Evolutionary conservation across 2,113 vertebrate species (phyloP).

Genomic region (Dicaeum eximium): DNA sequence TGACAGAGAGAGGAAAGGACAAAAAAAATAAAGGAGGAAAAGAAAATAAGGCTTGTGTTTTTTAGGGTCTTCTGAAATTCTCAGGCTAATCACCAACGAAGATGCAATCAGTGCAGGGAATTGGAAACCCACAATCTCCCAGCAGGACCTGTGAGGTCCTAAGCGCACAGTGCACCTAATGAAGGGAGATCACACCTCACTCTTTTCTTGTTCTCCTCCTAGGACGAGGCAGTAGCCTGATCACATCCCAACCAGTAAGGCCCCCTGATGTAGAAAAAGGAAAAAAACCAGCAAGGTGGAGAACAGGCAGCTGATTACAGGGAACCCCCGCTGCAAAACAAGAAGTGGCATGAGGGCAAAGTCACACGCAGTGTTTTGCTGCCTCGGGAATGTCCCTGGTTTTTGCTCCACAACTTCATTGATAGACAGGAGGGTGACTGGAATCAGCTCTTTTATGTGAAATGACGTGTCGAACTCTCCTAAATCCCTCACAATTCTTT

Average conservation of each 20-base stretch:
- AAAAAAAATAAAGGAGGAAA: neutral
- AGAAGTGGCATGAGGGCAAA: constrained; percentile 18
- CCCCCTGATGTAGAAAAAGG: neutral
- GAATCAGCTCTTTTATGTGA: neutral
- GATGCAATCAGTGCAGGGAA: neutral
- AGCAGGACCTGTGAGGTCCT: neutral
- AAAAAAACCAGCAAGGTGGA: neutral
- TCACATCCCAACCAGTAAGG: neutral
- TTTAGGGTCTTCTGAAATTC: neutral
- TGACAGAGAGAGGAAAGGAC: neutral
- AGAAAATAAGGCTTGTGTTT: neutral
- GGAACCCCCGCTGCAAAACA: neutral
- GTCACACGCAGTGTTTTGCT: neutral
- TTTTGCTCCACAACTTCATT: constrained; percentile 24
- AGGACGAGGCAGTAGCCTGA: neutral
- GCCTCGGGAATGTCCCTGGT: constrained; percentile 6
- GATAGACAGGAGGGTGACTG: neutral
- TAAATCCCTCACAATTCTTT: neutral
- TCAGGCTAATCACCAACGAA: neutral
- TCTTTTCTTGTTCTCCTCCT: neutral
- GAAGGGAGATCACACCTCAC: neutral
- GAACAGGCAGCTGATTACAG: neutral
- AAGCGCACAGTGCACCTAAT: neutral
- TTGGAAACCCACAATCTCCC: neutral
- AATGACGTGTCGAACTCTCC: neutral